Conservation (phyloP, 2,888 invertebrate species). For the Drosophila ezoana region DNA sequence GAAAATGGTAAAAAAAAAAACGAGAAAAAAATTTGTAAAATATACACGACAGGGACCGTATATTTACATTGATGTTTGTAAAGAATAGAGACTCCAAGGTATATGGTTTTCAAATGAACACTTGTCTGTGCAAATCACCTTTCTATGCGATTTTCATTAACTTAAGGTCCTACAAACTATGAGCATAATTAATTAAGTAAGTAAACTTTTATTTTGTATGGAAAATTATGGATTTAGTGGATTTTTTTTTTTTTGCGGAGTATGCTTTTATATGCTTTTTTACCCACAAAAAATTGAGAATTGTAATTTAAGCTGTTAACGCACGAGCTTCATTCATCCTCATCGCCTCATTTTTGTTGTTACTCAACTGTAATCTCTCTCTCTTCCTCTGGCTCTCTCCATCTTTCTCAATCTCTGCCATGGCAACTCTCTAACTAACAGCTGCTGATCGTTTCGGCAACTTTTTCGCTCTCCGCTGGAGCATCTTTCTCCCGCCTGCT, state of each 20-base stretch:
- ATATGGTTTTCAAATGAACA: background rate
- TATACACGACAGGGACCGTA: no score
- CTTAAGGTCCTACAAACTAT: background rate
- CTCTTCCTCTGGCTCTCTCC: background rate
- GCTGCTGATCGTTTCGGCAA: constrained; percentile 16
- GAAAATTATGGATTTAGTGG: no score
- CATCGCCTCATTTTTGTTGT: background rate
- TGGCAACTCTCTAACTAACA: constrained; percentile 2
- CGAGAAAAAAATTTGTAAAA: no score
- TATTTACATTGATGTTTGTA: no score
- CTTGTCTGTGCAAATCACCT: background rate
- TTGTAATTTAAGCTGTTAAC: no score
- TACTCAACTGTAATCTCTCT: background rate
- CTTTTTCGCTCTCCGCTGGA: constrained; percentile 26
- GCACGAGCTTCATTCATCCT: background rate
- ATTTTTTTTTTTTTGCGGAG: no score
- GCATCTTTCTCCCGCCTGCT: constrained; percentile 8
- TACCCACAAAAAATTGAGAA: no score
- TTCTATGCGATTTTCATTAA: background rate
- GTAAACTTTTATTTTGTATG: no score
- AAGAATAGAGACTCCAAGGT: no score
- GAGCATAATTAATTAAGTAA: no score
- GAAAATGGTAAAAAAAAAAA: no score
- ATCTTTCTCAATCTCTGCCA: background rate
- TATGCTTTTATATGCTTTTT: no score